These are phyloP conservation scores for Macropodus opercularis DNA, from an alignment of 2,797 vertebrate species.

Conservation along the genomic window DNA sequence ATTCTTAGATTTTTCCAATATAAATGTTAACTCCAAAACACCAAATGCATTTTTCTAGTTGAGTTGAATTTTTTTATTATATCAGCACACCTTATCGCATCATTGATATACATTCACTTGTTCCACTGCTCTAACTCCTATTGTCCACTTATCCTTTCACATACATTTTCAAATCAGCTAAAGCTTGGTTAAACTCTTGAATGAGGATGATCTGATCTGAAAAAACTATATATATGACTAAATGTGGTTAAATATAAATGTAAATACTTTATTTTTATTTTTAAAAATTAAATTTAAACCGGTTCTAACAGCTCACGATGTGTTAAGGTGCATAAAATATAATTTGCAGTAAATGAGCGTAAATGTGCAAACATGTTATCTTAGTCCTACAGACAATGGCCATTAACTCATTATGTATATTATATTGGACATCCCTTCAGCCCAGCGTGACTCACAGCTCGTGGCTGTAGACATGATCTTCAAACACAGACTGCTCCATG, in stretches of 20 bases:
- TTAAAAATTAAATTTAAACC: too few relatives aligned
- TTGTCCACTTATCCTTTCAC: neutral
- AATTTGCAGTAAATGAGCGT: neutral
- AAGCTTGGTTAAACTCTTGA: neutral
- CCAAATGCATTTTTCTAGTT: neutral
- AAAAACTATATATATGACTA: neutral
- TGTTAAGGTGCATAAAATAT: neutral
- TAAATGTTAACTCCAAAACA: slow-evolving; percentile 20
- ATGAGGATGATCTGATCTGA: neutral
- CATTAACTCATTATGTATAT: neutral
- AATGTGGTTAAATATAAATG: neutral
- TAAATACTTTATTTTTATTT: too few relatives aligned
- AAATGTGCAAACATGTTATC: neutral
- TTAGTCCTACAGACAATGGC: neutral
- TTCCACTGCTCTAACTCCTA: neutral
- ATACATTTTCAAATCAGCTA: slow-evolving; percentile 13
- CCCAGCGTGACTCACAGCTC: slow-evolving; percentile 37
- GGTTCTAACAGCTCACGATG: too few relatives aligned
- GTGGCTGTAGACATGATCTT: slow-evolving; percentile 83
- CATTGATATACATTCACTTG: neutral
- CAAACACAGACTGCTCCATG: slow-evolving; percentile 77
- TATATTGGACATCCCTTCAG: neutral
- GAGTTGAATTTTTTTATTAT: slow-evolving; percentile 31
- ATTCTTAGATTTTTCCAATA: neutral
- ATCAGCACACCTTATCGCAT: slow-evolving; percentile 13